Base-by-base conservation (phyloP, 2,797 vertebrate genomes). In the Morelia viridis region DNA sequence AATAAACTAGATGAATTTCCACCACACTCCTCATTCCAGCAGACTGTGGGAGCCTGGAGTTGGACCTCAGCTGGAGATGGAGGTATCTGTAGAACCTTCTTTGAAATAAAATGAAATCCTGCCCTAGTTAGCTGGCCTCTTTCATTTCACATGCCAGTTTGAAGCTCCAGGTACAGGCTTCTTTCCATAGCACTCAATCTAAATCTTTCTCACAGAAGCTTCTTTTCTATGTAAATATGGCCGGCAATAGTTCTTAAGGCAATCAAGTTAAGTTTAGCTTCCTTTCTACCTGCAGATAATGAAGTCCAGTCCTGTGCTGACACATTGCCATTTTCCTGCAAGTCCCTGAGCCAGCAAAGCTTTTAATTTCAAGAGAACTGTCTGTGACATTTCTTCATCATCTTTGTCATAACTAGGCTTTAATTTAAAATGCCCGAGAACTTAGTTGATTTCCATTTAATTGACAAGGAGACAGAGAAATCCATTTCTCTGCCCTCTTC, bases 381-480 rank as follows among this genome's bases (percentile, higher is more conserved):
- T 91, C 80, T 90, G 28, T 8, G 57, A n/a, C 57, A 31, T 91
- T 93, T 92, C 53, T 85, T n/a, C 53, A 71, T 89, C 83, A 35
- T 28, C 41, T 93, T 50, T 92, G 31, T 13, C 62, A 80, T 2
- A 93, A 89, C 26, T 58, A 24, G 28, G 35, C 6, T 92, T 15
- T 28, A 68, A 90, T 88, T 95, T 91, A 56, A 90, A 90, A 92
- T 0, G 0, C 46, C 28, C 71, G n/a, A 68, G 94, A 94, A 95
- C 94, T 26, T 92, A 64, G 89, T 50, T 0, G 35, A 92, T 91
- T 93, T 94, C 88, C 15, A 3, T 87, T 10, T 61, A 60, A 93
- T 92, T 93, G 89, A 90, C 89, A 24, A 94, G 93, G 56, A n/a
- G 46, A 84, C 85, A 0, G 64, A 71, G 41, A 3, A 91, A 0